Conservation (phyloP, 2,888 invertebrate species). For the Eucera pruinosa region DNA sequence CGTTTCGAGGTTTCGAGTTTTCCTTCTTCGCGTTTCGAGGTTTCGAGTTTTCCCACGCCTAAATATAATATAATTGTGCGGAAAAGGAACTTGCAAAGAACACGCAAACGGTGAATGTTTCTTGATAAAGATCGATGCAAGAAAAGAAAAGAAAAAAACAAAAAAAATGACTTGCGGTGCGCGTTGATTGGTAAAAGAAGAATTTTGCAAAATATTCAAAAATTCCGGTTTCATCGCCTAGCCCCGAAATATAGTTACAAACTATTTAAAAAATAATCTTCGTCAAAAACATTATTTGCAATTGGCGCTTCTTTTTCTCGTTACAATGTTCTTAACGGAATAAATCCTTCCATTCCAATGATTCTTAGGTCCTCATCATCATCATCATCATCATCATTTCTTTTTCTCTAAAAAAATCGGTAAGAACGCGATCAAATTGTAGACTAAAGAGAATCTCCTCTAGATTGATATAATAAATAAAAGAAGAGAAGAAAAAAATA, state of each 20-base stretch:
- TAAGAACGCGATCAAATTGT: slow-evolving; percentile 73
- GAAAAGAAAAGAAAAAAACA: no score
- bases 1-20: no score
- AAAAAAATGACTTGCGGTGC: no score
- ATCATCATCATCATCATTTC: slow-evolving; percentile 72
- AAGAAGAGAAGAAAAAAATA: slow-evolving; percentile 47
- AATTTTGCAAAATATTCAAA: no score
- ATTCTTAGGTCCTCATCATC: slow-evolving; percentile 80
- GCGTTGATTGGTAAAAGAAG: no score
- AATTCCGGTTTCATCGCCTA: slow-evolving; percentile 30
- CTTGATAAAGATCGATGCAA: no score
- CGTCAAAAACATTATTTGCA: slow-evolving; percentile 60
- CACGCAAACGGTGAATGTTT: no score
- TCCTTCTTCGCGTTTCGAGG: no score
- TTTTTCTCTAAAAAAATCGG: slow-evolving; percentile 81
- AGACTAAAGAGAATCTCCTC: slow-evolving; percentile 48
- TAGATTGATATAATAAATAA: no score
- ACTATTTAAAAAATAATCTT: slow-evolving; percentile 56
- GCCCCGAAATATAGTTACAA: slow-evolving; percentile 43
- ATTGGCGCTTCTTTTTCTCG: slow-evolving; percentile 63
- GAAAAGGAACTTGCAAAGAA: no score
- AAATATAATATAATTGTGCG: no score
- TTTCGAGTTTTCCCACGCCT: no score
- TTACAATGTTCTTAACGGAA: slow-evolving; percentile 82
- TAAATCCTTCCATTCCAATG: slow-evolving; percentile 82